Evolutionary conservation across 1,140 invertebrate species (phyloP).

Genomic region (Chionoecetes opilio): DNA sequence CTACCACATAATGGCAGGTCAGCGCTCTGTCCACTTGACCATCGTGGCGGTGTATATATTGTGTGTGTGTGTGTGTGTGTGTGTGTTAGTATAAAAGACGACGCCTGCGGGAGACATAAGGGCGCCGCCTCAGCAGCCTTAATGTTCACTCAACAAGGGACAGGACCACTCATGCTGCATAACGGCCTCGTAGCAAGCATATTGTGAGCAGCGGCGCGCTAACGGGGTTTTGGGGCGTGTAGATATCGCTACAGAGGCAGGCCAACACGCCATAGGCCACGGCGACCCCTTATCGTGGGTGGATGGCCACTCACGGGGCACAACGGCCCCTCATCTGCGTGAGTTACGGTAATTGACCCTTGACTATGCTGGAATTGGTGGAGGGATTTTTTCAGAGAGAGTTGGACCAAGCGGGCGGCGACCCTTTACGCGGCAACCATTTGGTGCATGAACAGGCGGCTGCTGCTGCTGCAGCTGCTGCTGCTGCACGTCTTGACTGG

Average conservation of each 20-base stretch:
- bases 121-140: constrained; percentile 23
- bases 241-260: not conserved
- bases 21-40: too few relatives aligned
- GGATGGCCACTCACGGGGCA: constrained; percentile 42
- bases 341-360: constrained; percentile 55
- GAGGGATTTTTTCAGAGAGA: constrained; percentile 1
- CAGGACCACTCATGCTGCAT: not conserved
- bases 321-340: constrained; percentile 50
- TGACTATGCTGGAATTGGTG: not conserved
- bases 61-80: too few relatives aligned
- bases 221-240: not conserved
- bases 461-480: too few relatives aligned
- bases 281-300: constrained; percentile 10
- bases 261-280: not conserved
- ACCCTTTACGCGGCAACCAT: not conserved
- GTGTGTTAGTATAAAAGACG: not conserved
- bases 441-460: too few relatives aligned
- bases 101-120: not conserved
- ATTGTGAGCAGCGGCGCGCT: not conserved
- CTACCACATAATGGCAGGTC: too few relatives aligned
- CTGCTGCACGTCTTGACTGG: not conserved
- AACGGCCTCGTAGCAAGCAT: constrained; percentile 5
- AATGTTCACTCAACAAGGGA: not conserved
- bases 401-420: not conserved
- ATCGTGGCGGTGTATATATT: too few relatives aligned